Percentiles rank a stretch among this genome's conserved stretches.
Evolutionary conservation across 1,140 invertebrate genomes (phyloP).

Genomic region (Ladona fulva): DNA sequence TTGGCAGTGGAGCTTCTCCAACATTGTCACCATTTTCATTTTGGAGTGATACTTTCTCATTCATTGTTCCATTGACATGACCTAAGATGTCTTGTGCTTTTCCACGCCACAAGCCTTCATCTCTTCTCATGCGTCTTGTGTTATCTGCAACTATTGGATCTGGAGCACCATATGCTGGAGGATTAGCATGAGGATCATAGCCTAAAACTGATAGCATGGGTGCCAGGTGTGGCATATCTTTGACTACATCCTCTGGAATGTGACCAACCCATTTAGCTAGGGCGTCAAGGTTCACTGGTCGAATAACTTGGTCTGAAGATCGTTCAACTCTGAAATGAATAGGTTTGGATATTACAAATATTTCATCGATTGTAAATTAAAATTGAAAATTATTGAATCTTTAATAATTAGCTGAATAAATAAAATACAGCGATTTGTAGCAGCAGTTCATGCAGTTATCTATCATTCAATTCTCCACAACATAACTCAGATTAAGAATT

Average conservation of each 20-base stretch:
- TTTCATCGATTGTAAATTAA: too few species aligned
- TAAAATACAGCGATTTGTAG: too few species aligned
- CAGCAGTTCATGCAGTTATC: too few species aligned
- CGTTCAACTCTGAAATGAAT: constrained; percentile 73
- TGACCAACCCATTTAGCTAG: constrained; percentile 93
- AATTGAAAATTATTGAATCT: too few species aligned
- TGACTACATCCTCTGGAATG: constrained; percentile 81
- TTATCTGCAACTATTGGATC: constrained; percentile 77
- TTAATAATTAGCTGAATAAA: too few species aligned
- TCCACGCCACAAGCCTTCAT: constrained; percentile 29
- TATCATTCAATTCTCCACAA: too few species aligned
- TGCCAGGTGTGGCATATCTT: constrained; percentile 82
- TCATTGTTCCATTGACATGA: constrained; percentile 16
- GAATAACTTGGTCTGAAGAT: constrained; percentile 97
- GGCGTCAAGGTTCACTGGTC: constrained; percentile 94
- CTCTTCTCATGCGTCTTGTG: constrained; percentile 42
- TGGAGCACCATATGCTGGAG: constrained; percentile 83
- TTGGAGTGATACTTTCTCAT: neutral
- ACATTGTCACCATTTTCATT: neutral
- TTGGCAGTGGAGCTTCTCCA: neutral
- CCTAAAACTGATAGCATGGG: constrained; percentile 85
- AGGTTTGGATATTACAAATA: too few species aligned
- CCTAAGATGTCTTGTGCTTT: constrained; percentile 23
- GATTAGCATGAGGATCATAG: constrained; percentile 90
- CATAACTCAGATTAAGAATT: too few species aligned